Conservation (phyloP, 92 coral and sea anemone genomes). For the Porites divaricata region DNA sequence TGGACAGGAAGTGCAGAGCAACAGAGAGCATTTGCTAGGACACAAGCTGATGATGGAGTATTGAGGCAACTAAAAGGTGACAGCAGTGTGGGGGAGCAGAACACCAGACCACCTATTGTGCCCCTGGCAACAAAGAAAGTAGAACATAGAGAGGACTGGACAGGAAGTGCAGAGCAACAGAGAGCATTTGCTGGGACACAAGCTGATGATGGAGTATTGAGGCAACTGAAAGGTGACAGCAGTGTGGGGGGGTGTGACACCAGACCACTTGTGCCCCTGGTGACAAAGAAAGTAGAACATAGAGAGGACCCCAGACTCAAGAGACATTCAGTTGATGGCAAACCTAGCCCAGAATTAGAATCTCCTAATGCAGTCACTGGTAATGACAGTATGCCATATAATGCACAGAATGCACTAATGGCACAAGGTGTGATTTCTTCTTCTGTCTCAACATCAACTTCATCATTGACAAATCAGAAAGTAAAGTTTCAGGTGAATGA, state of each 20-base stretch:
- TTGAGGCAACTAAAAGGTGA: not conserved
- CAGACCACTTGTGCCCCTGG: not conserved
- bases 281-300: conserved; percentile 25
- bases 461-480: not conserved
- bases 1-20: too few species aligned
- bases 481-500: conserved; percentile 11
- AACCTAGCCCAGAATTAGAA: not conserved
- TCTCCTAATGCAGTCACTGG: not conserved
- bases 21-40: too few species aligned
- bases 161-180: conserved; percentile 1
- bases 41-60: too few species aligned
- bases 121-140: too few species aligned
- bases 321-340: conserved; percentile 10
- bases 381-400: conserved; percentile 16
- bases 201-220: not conserved
- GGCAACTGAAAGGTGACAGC: not conserved
- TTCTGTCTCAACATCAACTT: not conserved
- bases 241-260: not conserved
- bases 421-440: conserved; percentile 24
- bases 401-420: conserved; percentile 18
- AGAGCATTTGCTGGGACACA: not conserved
- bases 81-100: too few species aligned
- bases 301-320: conserved; percentile 35
- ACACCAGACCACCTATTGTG: too few species aligned
- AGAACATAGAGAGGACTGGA: not conserved